Evolutionary conservation across 2,113 vertebrate genomes (phyloP).

Genomic region (Tauraco erythrolophus): DNA sequence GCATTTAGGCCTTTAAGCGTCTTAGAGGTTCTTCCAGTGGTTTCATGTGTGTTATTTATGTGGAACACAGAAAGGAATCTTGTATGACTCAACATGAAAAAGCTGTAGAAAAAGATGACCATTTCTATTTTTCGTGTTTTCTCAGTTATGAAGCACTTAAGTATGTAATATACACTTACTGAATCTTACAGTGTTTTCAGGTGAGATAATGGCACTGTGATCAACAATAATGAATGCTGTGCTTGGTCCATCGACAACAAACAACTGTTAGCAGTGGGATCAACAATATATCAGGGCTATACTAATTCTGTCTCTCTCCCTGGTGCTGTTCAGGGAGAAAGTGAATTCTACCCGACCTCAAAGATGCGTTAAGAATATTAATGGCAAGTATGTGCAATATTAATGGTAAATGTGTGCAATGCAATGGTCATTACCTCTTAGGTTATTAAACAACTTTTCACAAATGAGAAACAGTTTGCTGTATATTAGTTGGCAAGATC

Average conservation of each 20-base stretch:
- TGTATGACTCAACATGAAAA: neutral
- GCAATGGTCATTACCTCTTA: neutral
- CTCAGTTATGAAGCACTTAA: neutral
- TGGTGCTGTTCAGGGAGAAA: neutral
- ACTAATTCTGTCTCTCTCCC: neutral
- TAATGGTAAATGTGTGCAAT: neutral
- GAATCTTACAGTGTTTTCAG: neutral
- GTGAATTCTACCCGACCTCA: neutral
- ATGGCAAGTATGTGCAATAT: neutral
- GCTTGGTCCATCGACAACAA: neutral
- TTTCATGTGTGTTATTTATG: neutral
- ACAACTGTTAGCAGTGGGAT: neutral
- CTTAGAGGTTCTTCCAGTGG: neutral
- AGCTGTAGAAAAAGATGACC: neutral
- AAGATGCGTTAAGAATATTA: neutral
- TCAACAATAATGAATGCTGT: neutral
- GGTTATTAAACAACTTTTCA: neutral
- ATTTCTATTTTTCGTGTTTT: neutral
- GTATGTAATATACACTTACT: neutral
- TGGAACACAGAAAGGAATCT: neutral
- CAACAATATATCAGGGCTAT: neutral
- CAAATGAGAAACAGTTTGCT: neutral
- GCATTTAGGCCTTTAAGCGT: neutral
- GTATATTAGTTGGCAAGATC: neutral
- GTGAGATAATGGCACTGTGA: neutral